Evolutionary conservation across 2,888 invertebrate species (phyloP).

Genomic region (Listrodromus nycthemerus): DNA sequence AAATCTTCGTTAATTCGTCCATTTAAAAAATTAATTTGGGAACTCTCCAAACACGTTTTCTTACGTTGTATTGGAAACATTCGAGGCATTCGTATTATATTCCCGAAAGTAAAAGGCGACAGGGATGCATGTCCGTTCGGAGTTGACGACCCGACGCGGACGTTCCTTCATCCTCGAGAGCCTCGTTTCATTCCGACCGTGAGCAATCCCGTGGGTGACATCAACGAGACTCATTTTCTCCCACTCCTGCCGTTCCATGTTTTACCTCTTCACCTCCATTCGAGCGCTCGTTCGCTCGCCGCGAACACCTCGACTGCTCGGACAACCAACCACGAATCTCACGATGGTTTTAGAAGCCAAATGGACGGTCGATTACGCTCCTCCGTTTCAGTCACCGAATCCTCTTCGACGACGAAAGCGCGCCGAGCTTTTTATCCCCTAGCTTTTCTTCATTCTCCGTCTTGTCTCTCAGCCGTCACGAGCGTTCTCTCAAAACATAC

Average conservation of each 20-base stretch:
- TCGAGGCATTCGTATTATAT: background rate
- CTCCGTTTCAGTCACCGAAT: background rate
- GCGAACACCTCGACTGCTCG: constrained; percentile 1
- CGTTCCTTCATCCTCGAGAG: constrained; percentile 34
- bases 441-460: constrained; percentile 11
- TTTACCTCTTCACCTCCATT: constrained; percentile 15
- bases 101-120: constrained; percentile 6
- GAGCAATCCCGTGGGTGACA: constrained; percentile 58
- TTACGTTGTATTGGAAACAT: too few relatives aligned
- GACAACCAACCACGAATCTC: too few relatives aligned
- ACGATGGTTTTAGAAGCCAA: too few relatives aligned
- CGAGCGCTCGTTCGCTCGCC: constrained; percentile 26
- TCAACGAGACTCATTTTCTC: constrained; percentile 30
- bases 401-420: background rate
- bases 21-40: background rate
- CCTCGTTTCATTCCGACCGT: constrained; percentile 49
- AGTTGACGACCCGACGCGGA: constrained; percentile 18
- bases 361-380: too few relatives aligned
- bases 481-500: constrained; percentile 49
- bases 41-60: background rate
- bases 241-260: background rate
- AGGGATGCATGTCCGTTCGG: background rate
- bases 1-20: too few relatives aligned
- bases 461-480: background rate
- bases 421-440: constrained; percentile 11